Evolutionary conservation across 2,797 vertebrate genomes (phyloP).

Genomic region (Anguilla anguilla): DNA sequence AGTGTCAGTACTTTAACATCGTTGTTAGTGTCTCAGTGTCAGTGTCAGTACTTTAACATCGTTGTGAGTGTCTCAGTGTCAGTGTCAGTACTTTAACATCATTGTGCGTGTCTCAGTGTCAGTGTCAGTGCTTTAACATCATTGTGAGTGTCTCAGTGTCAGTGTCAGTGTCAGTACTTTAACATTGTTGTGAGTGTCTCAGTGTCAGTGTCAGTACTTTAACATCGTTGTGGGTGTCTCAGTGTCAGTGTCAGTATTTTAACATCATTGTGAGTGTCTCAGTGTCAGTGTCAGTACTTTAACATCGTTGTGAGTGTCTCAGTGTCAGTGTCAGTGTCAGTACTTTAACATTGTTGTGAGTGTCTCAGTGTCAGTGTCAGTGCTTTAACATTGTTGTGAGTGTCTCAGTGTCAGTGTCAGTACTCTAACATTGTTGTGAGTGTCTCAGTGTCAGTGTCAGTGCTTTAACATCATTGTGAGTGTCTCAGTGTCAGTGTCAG

Average conservation of each 20-base stretch:
- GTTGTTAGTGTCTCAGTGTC: neutral
- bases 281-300: neutral
- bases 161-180: too few species aligned
- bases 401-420: neutral
- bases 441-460: neutral
- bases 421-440: too few species aligned
- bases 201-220: neutral
- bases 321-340: neutral
- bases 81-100: neutral
- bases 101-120: neutral
- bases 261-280: neutral
- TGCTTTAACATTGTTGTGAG: neutral
- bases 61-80: neutral
- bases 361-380: neutral
- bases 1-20: neutral
- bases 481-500: neutral
- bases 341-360: neutral
- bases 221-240: neutral
- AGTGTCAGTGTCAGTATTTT: neutral
- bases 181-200: too few species aligned
- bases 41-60: too few species aligned
- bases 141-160: too few species aligned
- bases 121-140: too few species aligned
- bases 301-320: too few species aligned
- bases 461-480: neutral